Evolutionary conservation across 2,888 invertebrate genomes (phyloP).

Genomic region (Andrena bicolor): DNA sequence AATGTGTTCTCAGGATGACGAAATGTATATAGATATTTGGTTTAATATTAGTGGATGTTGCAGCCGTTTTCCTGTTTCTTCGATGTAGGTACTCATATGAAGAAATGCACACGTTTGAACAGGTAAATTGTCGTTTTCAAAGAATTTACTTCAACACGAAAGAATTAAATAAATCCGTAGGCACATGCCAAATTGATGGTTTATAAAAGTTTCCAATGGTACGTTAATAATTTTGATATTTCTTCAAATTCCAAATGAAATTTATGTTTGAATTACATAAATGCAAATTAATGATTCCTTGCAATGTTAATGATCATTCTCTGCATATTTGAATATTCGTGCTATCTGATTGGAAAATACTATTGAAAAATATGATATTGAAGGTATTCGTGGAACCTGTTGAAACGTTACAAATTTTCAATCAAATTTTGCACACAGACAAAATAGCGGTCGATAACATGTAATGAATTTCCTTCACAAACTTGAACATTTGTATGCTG

Average conservation of each 20-base stretch:
- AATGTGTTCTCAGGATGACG: background rate
- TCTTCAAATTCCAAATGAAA: no score
- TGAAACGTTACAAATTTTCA: background rate
- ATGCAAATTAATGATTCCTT: background rate
- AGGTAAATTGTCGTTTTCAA: no score
- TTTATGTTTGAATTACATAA: background rate
- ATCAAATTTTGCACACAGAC: background rate
- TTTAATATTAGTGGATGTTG: no score
- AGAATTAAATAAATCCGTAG: no score
- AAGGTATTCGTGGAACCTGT: background rate
- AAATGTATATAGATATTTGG: no score
- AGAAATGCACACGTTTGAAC: no score
- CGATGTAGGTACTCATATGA: no score
- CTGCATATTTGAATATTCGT: background rate
- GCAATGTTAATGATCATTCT: background rate
- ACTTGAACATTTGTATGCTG: background rate
- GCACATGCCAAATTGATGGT: no score
- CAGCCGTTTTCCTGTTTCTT: no score
- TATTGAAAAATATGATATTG: background rate
- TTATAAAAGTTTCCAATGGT: no score
- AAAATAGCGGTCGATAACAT: background rate
- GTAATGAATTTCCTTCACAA: slow-evolving; percentile 7
- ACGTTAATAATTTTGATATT: no score
- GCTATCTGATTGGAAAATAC: background rate
- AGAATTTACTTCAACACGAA: no score